These are phyloP conservation scores for Cacoxenus indagator DNA, from an alignment of 2,888 invertebrate species.

Conservation along the genomic window DNA sequence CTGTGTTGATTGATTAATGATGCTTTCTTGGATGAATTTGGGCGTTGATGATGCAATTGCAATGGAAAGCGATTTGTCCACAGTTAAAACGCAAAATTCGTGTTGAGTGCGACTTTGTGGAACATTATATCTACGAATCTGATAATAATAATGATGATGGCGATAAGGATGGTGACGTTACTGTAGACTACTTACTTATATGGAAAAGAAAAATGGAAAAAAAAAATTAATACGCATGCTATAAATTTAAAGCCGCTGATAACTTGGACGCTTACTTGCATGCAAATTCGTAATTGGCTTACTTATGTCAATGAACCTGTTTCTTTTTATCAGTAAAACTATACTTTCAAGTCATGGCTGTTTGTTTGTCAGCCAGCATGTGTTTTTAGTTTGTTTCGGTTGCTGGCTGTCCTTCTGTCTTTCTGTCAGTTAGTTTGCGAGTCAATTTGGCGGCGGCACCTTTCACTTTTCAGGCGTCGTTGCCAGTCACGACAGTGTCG, in stretches of 20 bases:
- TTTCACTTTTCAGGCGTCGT: constrained; percentile 28
- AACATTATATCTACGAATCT: not conserved
- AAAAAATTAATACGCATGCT: too few relatives aligned
- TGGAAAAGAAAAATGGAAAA: not conserved
- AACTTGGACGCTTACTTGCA: not conserved
- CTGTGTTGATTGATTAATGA: not conserved
- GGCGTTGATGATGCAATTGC: not conserved
- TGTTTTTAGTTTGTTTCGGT: too few relatives aligned
- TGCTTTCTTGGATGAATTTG: constrained; percentile 1
- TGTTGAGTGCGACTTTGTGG: not conserved
- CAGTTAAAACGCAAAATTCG: not conserved
- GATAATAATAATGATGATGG: not conserved
- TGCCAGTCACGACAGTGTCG: constrained; percentile 61
- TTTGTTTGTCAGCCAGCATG: too few relatives aligned
- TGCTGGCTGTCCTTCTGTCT: not conserved
- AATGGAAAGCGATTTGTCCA: not conserved
- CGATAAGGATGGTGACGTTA: not conserved
- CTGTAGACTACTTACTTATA: not conserved
- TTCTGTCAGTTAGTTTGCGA: not conserved
- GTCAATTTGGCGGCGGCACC: constrained; percentile 26
- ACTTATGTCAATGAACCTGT: constrained; percentile 1
- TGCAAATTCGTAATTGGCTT: not conserved
- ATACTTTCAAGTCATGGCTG: not conserved
- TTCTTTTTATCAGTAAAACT: not conserved
- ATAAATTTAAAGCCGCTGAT: not conserved